These are phyloP conservation scores for Tetraneura akinire DNA, from an alignment of 1,140 invertebrate species.

Conservation along the genomic window DNA sequence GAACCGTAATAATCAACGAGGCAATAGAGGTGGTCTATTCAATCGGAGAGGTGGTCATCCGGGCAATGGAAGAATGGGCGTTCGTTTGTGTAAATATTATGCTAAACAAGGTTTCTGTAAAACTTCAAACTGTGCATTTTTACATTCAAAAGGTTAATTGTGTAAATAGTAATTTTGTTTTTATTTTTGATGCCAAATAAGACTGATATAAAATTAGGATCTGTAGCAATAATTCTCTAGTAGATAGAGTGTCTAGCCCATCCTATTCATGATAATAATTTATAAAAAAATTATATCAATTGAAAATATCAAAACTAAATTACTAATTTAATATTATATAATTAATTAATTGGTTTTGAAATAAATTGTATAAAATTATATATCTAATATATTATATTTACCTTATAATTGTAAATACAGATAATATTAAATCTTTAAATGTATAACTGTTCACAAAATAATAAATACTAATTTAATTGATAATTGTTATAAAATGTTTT, in stretches of 20 bases:
- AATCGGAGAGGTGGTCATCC: slow-evolving; percentile 32
- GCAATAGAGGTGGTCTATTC: slow-evolving; percentile 26
- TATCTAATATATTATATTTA: too few species aligned
- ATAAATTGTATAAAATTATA: too few species aligned
- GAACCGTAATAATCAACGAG: slow-evolving; percentile 34
- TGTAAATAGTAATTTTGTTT: slow-evolving; percentile 2
- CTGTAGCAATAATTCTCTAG: slow-evolving; percentile 25
- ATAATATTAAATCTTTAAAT: too few species aligned
- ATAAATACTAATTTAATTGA: too few species aligned
- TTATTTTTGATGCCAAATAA: slow-evolving; percentile 38
- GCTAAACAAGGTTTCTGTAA: slow-evolving; percentile 45
- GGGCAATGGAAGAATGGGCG: slow-evolving; percentile 15
- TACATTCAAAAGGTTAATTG: slow-evolving; percentile 44
- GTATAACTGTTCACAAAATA: too few species aligned
- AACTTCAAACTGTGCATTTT: slow-evolving; percentile 44
- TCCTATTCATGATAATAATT: background rate
- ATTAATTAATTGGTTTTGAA: too few species aligned
- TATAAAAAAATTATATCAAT: too few species aligned
- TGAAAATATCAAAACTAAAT: too few species aligned
- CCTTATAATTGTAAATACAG: too few species aligned
- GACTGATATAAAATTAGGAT: slow-evolving; percentile 41
- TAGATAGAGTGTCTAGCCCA: too few species aligned
- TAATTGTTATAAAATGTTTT: too few species aligned
- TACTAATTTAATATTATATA: too few species aligned
- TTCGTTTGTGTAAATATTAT: slow-evolving; percentile 45